phyloP scores from a whole-genome alignment of 2,113 vertebrate genomes.

The Pongo abelii region DNA sequence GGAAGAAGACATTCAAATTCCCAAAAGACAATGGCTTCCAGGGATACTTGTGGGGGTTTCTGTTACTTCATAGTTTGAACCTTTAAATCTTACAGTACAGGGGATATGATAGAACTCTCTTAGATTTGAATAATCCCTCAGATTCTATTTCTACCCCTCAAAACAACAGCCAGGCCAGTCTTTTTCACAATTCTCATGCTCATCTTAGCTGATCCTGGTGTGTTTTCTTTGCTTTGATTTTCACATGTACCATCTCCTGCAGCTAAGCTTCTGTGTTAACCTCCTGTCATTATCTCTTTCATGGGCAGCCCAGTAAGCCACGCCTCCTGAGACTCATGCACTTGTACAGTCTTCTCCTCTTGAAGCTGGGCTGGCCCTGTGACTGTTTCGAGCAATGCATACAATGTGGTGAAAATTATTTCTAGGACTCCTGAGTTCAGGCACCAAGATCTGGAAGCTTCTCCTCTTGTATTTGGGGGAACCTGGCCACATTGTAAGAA shows the following conservation, averaged over 20 bases:
- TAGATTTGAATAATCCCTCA: neutral
- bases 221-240: neutral
- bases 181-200: neutral
- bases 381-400: neutral
- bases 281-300: neutral
- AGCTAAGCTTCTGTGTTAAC: neutral
- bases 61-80: neutral
- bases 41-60: neutral
- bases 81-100: neutral
- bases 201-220: neutral
- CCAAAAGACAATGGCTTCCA: neutral
- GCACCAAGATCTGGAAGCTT: neutral
- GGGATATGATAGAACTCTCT: neutral
- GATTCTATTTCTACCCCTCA: neutral
- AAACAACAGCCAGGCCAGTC: neutral
- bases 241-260: neutral
- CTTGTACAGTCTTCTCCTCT: neutral
- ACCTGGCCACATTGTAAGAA: neutral
- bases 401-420: neutral
- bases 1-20: constrained; percentile 1
- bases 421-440: neutral
- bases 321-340: fast-evolving
- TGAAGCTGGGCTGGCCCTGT: neutral
- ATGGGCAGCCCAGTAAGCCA: neutral
- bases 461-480: neutral